phyloP scores from a whole-genome alignment of 2,888 invertebrate species.

The Rhagonycha lutea region DNA sequence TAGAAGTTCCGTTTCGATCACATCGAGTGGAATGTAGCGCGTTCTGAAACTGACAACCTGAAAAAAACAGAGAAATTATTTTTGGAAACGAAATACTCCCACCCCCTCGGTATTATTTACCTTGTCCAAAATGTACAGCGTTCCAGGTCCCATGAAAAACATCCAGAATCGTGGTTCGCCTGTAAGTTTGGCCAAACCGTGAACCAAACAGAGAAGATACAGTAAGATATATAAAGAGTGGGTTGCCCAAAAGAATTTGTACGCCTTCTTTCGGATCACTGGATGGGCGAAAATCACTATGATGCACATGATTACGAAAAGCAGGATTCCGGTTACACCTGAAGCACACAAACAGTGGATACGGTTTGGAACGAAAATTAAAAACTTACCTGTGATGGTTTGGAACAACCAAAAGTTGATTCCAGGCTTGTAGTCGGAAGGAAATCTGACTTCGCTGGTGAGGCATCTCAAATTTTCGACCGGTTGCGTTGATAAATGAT shows the following conservation, averaged over 20 bases:
- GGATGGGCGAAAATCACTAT: conserved; percentile 98
- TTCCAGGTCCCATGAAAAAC: conserved; percentile 89
- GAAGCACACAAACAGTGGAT: conserved; percentile 33
- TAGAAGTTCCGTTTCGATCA: conserved; percentile 88
- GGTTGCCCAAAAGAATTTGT: conserved; percentile 94
- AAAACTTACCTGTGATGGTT: conserved; percentile 80
- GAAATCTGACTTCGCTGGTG: conserved; percentile 91
- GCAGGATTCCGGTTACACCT: conserved; percentile 85
- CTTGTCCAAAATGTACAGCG: conserved; percentile 88
- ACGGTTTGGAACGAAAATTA: not conserved
- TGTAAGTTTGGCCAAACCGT: conserved; percentile 88
- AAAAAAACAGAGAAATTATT: conserved; percentile 30
- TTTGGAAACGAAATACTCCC: not conserved
- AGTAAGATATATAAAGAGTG: conserved; percentile 87
- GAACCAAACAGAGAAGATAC: conserved; percentile 84
- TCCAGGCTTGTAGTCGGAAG: conserved; percentile 91
- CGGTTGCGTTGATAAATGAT: conserved; percentile 95
- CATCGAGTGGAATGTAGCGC: conserved; percentile 89
- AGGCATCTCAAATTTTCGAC: conserved; percentile 89
- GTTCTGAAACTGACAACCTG: conserved; percentile 88
- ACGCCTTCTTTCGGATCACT: conserved; percentile 87
- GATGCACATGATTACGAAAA: conserved; percentile 90
- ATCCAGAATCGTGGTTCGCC: conserved; percentile 93
- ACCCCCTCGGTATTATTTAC: conserved; percentile 50
- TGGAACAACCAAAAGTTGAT: conserved; percentile 95